A percentile compares a stretch with the other conserved stretches of the same genome.
phyloP scores from a whole-genome alignment of 2,113 vertebrate genomes.

The Hippocampus guttulatus region DNA sequence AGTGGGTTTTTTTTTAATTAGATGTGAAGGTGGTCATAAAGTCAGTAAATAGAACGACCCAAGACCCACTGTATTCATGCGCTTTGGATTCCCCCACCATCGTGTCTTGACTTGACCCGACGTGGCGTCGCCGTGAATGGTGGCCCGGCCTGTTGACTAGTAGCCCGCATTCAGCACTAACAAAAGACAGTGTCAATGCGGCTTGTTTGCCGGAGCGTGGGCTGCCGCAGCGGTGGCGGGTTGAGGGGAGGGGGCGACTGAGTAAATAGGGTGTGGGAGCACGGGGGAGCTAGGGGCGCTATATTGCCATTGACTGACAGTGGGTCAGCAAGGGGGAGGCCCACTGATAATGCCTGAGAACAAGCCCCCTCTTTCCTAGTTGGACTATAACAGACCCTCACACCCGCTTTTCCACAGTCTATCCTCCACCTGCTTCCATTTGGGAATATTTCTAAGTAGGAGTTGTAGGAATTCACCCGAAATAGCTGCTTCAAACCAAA shows the following conservation, averaged over 20 bases:
- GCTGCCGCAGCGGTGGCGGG: constrained; percentile 34
- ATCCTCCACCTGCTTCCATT: neutral
- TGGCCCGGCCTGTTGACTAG: constrained; percentile 55
- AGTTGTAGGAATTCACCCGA: too few relatives aligned
- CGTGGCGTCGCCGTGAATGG: constrained; percentile 24
- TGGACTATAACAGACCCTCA: neutral
- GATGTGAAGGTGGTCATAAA: too few relatives aligned
- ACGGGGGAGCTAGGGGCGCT: constrained; percentile 20
- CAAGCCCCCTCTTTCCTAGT: constrained; percentile 39
- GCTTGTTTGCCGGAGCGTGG: constrained; percentile 53
- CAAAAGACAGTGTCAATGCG: constrained; percentile 54
- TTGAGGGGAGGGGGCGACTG: constrained; percentile 27
- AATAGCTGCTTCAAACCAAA: too few relatives aligned
- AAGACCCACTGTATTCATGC: constrained; percentile 9
- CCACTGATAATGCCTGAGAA: constrained; percentile 51
- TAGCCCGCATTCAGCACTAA: constrained; percentile 46
- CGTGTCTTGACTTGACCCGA: constrained; percentile 50
- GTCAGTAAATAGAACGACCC: too few relatives aligned
- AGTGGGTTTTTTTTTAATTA: neutral
- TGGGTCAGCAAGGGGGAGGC: constrained; percentile 47
- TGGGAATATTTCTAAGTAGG: too few relatives aligned
- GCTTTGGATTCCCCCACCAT: constrained; percentile 8
- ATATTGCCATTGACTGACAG: constrained; percentile 59
- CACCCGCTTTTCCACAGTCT: neutral
- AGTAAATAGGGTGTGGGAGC: constrained; percentile 50